Percentiles rank a stretch among this genome's conserved stretches.
Conservation (phyloP, 2,888 invertebrate genomes). For the Zaprionus obscuricornis region DNA sequence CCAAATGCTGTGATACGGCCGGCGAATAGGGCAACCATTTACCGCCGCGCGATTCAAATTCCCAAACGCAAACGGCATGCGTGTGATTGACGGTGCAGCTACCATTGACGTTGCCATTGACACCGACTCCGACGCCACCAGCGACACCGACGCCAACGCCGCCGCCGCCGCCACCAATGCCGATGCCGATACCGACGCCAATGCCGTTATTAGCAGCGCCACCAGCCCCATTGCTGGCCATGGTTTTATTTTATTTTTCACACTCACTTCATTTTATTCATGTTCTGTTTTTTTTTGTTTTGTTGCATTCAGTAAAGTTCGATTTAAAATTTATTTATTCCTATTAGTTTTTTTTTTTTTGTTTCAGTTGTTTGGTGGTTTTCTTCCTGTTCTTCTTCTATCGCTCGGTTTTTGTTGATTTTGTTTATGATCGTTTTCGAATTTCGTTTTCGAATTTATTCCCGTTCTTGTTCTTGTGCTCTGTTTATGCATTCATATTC, state of each 20-base stretch:
- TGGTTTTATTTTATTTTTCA: constrained; percentile 15
- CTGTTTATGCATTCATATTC: constrained; percentile 53
- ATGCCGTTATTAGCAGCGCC: constrained; percentile 27
- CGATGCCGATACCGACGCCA: too few relatives aligned
- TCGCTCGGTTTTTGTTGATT: too few relatives aligned
- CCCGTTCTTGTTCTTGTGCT: constrained; percentile 20
- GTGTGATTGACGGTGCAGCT: constrained; percentile 67
- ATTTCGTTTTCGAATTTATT: too few relatives aligned
- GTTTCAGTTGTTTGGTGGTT: constrained; percentile 10
- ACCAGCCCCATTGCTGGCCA: constrained; percentile 56
- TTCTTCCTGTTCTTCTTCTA: too few relatives aligned
- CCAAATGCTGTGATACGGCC: constrained; percentile 92
- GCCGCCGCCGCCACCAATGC: constrained; percentile 14
- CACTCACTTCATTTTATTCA: constrained; percentile 62
- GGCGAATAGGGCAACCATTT: constrained; percentile 94
- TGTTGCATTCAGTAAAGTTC: constrained; percentile 20
- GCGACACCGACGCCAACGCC: constrained; percentile 22
- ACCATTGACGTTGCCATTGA: too few relatives aligned
- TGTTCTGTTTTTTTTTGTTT: constrained; percentile 8
- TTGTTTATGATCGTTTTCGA: too few relatives aligned
- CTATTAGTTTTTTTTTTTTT: background rate
- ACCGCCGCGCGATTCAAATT: constrained; percentile 82
- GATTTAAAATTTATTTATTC: constrained; percentile 23
- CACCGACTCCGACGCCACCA: constrained; percentile 22
- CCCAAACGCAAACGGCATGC: constrained; percentile 84